Base-by-base conservation (phyloP, 2,113 vertebrate species). In the Edolisoma coerulescens region DNA sequence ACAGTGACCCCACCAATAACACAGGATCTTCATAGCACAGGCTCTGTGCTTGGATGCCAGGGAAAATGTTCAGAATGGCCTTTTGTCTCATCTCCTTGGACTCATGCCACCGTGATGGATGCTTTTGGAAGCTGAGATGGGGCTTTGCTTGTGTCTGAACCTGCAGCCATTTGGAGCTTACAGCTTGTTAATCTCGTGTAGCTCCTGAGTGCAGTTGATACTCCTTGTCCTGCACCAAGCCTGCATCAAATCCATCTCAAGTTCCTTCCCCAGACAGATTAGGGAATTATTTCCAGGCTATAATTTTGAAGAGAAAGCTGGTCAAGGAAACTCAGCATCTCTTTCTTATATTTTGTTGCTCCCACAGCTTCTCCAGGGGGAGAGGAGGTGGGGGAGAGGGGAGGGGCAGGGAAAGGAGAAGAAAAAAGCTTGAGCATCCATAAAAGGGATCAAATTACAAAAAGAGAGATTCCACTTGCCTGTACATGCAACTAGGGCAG, bases 21-120 rank as follows among this genome's bases (percentile, higher is more conserved):
- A 70, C 42, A 41, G 35, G 30, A 50, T 75, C 74, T 80, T 80
- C 89, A 39, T 7, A 83, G 82, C 45, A 21, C 42, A 23, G n/a
- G 41, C 50, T 86, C 87, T 54, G 30, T 33, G 64, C 39, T 74
- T 57, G 32, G 33, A 77, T 83, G 54, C 33, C 73, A 53, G 41
- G 52, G 68, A 52, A 77, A 84, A 83, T 20, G 32, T 67, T 83
- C 71, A 88, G 64, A 93, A 86, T 13, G 9, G 73, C 79, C 90
- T 90, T 95, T 96, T 88, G 71, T 85, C 73, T 74, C 13, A 4
- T 78, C 44, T 90, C 30, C 76, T 90, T 95, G 92, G 85, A 83
- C 57, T 67, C 71, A 16, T 22, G 79, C 82, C 79, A 85, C 35
- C 67, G 63, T 42, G 79, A 74, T n/a, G 59, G 84, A 83, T 57